These are phyloP conservation scores for Pelvicachromis taeniatus DNA, from an alignment of 2,113 vertebrate species.

Conservation along the genomic window DNA sequence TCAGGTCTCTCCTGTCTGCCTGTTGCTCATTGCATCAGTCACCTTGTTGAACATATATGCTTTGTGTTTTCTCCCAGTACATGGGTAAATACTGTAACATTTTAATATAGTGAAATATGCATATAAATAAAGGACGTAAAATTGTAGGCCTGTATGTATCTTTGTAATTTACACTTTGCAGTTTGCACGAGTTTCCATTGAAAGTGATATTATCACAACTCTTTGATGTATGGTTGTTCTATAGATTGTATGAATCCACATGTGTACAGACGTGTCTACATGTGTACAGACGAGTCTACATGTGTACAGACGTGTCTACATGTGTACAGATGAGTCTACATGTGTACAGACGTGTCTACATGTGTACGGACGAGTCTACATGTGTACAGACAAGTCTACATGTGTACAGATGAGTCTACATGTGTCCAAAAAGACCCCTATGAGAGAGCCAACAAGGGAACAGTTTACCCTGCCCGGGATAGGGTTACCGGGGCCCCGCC, in stretches of 20 bases:
- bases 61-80: neutral
- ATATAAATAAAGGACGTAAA: neutral
- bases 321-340: too few species aligned
- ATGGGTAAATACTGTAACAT: neutral
- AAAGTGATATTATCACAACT: neutral
- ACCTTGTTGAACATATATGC: neutral
- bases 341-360: too few species aligned
- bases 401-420: too few species aligned
- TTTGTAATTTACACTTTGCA: neutral
- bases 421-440: too few species aligned
- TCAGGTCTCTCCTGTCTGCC: neutral
- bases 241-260: neutral
- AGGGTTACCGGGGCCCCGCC: too few species aligned
- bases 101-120: neutral
- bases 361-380: too few species aligned
- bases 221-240: neutral
- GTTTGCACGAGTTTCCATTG: neutral
- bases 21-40: neutral
- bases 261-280: too few species aligned
- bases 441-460: too few species aligned
- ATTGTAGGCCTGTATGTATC: neutral
- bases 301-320: too few species aligned
- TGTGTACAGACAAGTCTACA: too few species aligned
- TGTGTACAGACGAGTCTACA: too few species aligned
- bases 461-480: too few species aligned